Percentiles rank a stretch among this genome's conserved stretches.
These are phyloP conservation scores for Periophthalmus modestus DNA, from an alignment of 2,113 vertebrate species.

Conservation along the genomic window DNA sequence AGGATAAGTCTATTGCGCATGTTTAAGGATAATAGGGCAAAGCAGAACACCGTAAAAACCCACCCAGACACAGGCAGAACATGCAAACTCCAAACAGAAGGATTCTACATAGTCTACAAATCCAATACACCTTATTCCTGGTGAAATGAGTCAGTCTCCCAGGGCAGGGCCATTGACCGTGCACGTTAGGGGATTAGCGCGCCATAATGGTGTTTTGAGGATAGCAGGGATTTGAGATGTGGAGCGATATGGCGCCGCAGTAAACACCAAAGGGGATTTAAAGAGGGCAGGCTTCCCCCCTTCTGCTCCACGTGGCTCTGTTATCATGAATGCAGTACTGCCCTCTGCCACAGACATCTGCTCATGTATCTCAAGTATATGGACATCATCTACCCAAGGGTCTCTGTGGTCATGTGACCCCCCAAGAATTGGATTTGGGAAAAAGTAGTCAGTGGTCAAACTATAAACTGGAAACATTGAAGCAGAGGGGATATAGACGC, in stretches of 20 bases:
- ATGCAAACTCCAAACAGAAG: too few species aligned
- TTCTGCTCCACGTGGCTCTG: constrained; percentile 38
- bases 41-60: too few species aligned
- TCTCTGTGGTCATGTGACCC: constrained; percentile 52
- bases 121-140: constrained; percentile 26
- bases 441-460: too few species aligned
- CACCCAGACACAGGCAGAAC: too few species aligned
- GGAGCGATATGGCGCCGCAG: constrained; percentile 66
- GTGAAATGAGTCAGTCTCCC: constrained; percentile 57
- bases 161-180: constrained; percentile 26
- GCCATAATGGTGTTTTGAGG: constrained; percentile 74
- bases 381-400: background rate
- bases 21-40: background rate
- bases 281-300: constrained; percentile 43
- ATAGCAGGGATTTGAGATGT: constrained; percentile 72
- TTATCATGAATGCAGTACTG: constrained; percentile 56
- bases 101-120: background rate
- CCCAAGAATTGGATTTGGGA: too few species aligned
- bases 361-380: constrained; percentile 54
- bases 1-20: background rate
- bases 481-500: too few species aligned
- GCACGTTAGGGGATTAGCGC: constrained; percentile 59
- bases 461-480: too few species aligned
- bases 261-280: constrained; percentile 71
- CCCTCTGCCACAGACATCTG: constrained; percentile 71